Conservation (phyloP, 2,888 invertebrate species). For the Thysanoteuthis rhombus region DNA sequence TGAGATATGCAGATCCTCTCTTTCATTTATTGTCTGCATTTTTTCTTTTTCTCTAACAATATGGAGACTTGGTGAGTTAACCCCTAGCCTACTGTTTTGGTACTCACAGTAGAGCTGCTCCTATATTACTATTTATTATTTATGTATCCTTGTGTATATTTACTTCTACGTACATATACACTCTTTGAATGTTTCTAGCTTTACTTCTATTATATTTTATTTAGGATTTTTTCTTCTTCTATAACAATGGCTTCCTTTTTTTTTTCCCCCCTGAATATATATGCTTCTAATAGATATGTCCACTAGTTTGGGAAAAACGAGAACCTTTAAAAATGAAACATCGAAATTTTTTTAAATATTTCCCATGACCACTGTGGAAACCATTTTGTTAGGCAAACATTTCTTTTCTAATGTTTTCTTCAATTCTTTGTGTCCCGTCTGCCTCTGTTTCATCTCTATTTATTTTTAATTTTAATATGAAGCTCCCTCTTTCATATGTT, state of each 20-base stretch:
- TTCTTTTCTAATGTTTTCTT: too few species aligned
- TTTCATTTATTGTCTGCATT: too few species aligned
- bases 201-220: neutral
- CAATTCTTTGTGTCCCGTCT: neutral
- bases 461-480: neutral
- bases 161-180: neutral
- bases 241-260: neutral
- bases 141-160: neutral
- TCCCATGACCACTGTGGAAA: too few species aligned
- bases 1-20: too few species aligned
- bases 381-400: too few species aligned
- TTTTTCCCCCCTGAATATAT: too few species aligned
- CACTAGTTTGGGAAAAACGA: neutral
- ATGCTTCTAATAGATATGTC: neutral
- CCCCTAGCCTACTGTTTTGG: too few species aligned
- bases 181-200: neutral
- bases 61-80: too few species aligned
- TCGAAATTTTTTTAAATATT: neutral
- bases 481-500: neutral
- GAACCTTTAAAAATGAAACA: neutral
- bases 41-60: too few species aligned
- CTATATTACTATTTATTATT: too few species aligned
- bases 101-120: too few species aligned
- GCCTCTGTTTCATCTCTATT: neutral
- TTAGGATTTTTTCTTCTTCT: neutral